Base-by-base conservation (phyloP, 1,140 invertebrate genomes). In the Lysiphlebus fabarum region DNA sequence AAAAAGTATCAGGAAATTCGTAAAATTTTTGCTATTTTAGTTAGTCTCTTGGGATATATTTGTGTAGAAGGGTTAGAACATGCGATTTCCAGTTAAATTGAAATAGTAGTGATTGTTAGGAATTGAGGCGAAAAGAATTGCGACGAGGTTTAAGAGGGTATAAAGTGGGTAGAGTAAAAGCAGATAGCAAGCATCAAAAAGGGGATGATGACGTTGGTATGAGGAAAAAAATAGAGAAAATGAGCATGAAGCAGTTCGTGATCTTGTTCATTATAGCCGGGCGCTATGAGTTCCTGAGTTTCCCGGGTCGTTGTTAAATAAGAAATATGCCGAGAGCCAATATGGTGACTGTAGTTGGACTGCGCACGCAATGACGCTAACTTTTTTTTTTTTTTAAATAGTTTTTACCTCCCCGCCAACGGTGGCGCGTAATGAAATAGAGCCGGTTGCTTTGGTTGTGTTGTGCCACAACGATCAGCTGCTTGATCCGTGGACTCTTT, bases 261-360 rank as follows among this genome's bases (percentile, higher is more conserved):
- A 48, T 48, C 45, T 48, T 11, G 45, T 48, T 48, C 45, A 48
- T 48, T 48, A n/a, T n/a, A 48, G 14, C 26, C 26, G 3, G 45
- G 17, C 14, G 14, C 14, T 26, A 26, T 26, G 17, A 2, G 17
- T 26, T 26, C 4, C 17, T 26, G 17, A 26, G 17, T 26, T 26
- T 26, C 17, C 17, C 17, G 17, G 17, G 17, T 26, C 17, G 17
- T 26, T 26, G 17, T 26, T 26, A 26, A 26, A 26, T 26, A 26
- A 26, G 17, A 26, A 26, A 26, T 26, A 26, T 12, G n/a, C n/a
- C n/a, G 4, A 48, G 14, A 12, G 33, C 14, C 45, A 48, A 48
- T 48, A 48, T 48, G 45, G 45, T 14, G 17, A 12, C 26, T 11
- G 11, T 8, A 48, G 5, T 26, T 1, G 26, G 14, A 12, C 17